A percentile compares a stretch with the other conserved stretches of the same genome.
phyloP scores from a whole-genome alignment of 2,113 vertebrate species.

The Chinchilla lanigera region DNA sequence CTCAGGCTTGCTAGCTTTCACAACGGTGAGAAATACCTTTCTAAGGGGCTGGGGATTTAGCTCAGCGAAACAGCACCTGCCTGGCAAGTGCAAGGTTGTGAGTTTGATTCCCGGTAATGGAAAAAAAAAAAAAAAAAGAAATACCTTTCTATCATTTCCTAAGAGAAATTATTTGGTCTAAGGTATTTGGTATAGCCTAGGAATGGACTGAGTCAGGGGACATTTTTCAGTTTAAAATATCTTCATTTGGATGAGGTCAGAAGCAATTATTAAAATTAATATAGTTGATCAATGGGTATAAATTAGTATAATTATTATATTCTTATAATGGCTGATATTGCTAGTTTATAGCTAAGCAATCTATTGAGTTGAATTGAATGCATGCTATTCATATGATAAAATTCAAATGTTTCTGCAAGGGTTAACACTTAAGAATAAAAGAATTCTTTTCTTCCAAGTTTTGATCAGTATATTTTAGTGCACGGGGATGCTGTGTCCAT shows the following conservation, averaged over 20 bases:
- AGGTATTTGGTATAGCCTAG: background rate
- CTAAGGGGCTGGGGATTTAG: too few relatives aligned
- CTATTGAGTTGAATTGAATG: background rate
- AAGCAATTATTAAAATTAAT: conserved; percentile 54
- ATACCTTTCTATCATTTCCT: background rate
- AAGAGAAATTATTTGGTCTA: background rate
- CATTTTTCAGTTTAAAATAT: conserved; percentile 1
- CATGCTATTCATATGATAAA: background rate
- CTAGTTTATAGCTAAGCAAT: conserved; percentile 33
- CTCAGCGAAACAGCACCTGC: too few relatives aligned
- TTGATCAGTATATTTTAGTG: background rate
- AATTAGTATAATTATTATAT: conserved; percentile 45
- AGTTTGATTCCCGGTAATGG: too few relatives aligned
- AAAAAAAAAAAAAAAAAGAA: too few relatives aligned
- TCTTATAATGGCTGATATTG: background rate
- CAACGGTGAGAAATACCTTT: background rate
- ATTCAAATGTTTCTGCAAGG: conserved; percentile 5
- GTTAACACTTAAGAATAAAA: conserved; percentile 9
- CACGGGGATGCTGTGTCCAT: background rate
- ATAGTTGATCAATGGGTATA: background rate
- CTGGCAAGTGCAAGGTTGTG: too few relatives aligned
- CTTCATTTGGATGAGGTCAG: background rate
- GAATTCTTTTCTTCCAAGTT: background rate
- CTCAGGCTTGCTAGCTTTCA: background rate
- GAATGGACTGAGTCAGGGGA: background rate